Evolutionary conservation across 2,888 invertebrate genomes (phyloP).

Genomic region (Teinopalpus imperialis): DNA sequence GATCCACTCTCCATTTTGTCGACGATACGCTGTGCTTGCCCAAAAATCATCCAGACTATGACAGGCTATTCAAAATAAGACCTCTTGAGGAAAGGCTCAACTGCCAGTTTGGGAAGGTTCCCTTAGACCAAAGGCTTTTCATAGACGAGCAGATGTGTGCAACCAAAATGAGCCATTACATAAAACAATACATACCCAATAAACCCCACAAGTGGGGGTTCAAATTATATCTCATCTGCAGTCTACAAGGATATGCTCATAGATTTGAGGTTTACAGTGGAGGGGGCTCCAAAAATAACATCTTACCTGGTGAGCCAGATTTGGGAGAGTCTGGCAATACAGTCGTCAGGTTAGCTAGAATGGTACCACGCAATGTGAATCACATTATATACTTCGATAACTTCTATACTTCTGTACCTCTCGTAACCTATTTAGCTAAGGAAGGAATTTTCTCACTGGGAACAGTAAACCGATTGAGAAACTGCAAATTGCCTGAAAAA

Average conservation of each 20-base stretch:
- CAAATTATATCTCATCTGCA: conserved; percentile 39
- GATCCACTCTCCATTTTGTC: too few relatives aligned
- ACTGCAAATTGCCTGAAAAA: conserved; percentile 41
- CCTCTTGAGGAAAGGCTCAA: too few relatives aligned
- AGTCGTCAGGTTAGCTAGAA: conserved; percentile 38
- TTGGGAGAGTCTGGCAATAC: conserved; percentile 39
- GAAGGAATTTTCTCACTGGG: conserved; percentile 39
- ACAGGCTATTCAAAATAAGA: too few relatives aligned
- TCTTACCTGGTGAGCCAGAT: conserved; percentile 39
- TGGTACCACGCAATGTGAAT: conserved; percentile 41
- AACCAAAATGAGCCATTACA: conserved; percentile 40
- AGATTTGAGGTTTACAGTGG: conserved; percentile 39
- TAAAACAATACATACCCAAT: too few relatives aligned
- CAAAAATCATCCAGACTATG: too few relatives aligned
- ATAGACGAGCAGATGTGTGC: too few relatives aligned
- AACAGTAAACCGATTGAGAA: conserved; percentile 39
- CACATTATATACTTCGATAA: too few relatives aligned
- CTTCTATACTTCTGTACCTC: too few relatives aligned
- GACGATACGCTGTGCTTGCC: too few relatives aligned
- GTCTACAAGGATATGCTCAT: conserved; percentile 27
- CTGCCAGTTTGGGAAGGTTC: too few relatives aligned
- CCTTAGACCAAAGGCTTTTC: too few relatives aligned
- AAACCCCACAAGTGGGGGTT: conserved; percentile 45
- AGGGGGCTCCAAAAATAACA: conserved; percentile 35
- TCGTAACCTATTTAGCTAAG: conserved; percentile 38